Percentiles rank a stretch among this genome's conserved stretches.
Conservation (phyloP, 2,888 invertebrate species). For the Dasypolia templi region DNA sequence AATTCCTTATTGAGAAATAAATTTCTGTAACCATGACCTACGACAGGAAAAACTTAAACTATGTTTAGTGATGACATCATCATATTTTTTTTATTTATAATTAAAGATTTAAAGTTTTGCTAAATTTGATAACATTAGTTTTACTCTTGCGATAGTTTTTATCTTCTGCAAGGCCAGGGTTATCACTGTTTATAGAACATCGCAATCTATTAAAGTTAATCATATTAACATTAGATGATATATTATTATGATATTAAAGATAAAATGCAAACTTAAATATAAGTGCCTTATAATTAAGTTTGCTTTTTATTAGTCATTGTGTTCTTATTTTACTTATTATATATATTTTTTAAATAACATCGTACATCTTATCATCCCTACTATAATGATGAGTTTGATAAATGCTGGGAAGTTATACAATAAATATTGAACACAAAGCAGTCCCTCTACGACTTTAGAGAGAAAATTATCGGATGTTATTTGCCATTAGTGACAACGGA, state of each 20-base stretch:
- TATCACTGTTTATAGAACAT: conserved; percentile 13
- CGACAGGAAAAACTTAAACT: neutral
- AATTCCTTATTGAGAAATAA: neutral
- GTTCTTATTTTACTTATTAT: neutral
- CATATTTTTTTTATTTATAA: too few relatives aligned
- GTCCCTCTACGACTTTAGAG: too few relatives aligned
- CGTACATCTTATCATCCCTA: too few relatives aligned
- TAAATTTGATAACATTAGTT: neutral
- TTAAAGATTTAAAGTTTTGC: neutral
- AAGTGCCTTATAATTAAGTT: conserved; percentile 25
- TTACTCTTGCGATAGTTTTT: too few relatives aligned
- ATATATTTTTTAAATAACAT: neutral
- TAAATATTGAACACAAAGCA: too few relatives aligned
- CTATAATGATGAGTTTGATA: too few relatives aligned
- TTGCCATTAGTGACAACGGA: too few relatives aligned
- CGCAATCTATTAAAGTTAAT: conserved; percentile 20
- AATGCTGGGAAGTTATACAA: too few relatives aligned
- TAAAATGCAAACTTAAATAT: conserved; percentile 8
- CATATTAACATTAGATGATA: conserved; percentile 30
- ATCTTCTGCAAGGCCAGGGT: conserved; percentile 34
- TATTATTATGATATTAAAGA: conserved; percentile 3
- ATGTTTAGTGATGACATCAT: conserved; percentile 35
- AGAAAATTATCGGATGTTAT: too few relatives aligned
- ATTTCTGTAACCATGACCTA: neutral
- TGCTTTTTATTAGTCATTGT: neutral